Percentiles rank a stretch among this genome's conserved stretches.
phyloP scores from a whole-genome alignment of 2,797 vertebrate genomes.

The Cynopterus sphinx region DNA sequence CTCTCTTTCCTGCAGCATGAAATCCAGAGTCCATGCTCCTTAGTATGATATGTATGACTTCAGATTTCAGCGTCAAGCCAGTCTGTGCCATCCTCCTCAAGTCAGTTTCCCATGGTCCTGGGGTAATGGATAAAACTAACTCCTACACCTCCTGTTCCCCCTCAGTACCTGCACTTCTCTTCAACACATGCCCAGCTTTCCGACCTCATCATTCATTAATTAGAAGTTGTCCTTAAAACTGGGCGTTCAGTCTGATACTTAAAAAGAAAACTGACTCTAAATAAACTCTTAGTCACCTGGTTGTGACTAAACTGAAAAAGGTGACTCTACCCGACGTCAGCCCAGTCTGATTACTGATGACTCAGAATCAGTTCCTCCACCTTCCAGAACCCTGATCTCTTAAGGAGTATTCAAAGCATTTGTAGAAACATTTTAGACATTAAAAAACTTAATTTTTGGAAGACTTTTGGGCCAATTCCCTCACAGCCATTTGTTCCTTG shows the following conservation, averaged over 20 bases:
- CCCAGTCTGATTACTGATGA: not conserved
- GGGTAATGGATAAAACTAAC: not conserved
- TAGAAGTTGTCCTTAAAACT: not conserved
- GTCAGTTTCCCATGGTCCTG: not conserved
- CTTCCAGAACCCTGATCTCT: not conserved
- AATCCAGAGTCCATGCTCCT: not conserved
- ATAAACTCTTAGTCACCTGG: not conserved
- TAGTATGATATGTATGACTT: too few relatives aligned
- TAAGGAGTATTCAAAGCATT: accelerated
- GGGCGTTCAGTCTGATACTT: not conserved
- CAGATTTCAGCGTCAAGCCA: not conserved
- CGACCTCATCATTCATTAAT: not conserved
- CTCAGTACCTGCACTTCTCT: not conserved
- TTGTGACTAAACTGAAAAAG: not conserved
- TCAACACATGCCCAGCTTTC: not conserved
- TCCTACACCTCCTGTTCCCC: not conserved
- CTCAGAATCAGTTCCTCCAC: not conserved
- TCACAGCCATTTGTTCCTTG: not conserved
- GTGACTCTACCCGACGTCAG: not conserved
- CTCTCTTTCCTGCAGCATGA: not conserved
- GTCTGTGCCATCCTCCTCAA: not conserved
- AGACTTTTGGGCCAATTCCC: not conserved
- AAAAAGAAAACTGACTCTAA: not conserved
- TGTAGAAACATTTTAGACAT: not conserved
- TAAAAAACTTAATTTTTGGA: not conserved